phyloP scores from a whole-genome alignment of 2,888 invertebrate genomes.

The Polyommatus iphigenia region DNA sequence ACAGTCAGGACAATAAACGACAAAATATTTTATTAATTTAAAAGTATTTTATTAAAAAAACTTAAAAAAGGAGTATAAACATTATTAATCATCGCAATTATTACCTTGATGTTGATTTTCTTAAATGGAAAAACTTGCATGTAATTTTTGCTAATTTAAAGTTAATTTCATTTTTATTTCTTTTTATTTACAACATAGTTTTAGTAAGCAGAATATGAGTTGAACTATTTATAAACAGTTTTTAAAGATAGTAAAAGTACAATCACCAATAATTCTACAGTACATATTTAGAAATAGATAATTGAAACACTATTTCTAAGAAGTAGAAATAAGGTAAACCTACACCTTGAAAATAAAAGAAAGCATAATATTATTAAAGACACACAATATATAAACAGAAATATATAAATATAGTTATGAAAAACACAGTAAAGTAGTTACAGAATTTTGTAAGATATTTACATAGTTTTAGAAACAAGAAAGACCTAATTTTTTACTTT shows the following conservation, averaged over 20 bases:
- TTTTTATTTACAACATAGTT: not conserved
- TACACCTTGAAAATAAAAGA: slow-evolving; percentile 9
- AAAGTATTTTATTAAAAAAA: not conserved
- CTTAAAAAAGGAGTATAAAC: not conserved
- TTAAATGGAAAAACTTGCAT: too few species aligned
- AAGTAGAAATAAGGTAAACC: not conserved
- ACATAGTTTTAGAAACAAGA: not conserved
- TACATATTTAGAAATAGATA: not conserved
- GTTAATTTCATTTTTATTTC: too few species aligned
- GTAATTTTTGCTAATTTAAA: too few species aligned
- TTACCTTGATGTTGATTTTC: too few species aligned
- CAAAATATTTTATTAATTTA: not conserved
- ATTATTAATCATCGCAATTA: too few species aligned
- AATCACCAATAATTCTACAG: slow-evolving; percentile 11
- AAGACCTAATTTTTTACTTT: too few species aligned
- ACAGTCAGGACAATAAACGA: too few species aligned
- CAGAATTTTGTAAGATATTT: not conserved
- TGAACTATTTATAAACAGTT: slow-evolving; percentile 22
- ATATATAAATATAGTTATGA: not conserved
- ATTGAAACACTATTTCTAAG: not conserved
- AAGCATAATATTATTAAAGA: not conserved
- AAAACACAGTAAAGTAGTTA: not conserved
- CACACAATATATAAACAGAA: slow-evolving; percentile 23
- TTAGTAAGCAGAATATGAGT: slow-evolving; percentile 1
- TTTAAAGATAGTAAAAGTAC: not conserved